These are phyloP conservation scores for Trogon surrucura DNA, from an alignment of 2,113 vertebrate genomes.

Conservation along the genomic window DNA sequence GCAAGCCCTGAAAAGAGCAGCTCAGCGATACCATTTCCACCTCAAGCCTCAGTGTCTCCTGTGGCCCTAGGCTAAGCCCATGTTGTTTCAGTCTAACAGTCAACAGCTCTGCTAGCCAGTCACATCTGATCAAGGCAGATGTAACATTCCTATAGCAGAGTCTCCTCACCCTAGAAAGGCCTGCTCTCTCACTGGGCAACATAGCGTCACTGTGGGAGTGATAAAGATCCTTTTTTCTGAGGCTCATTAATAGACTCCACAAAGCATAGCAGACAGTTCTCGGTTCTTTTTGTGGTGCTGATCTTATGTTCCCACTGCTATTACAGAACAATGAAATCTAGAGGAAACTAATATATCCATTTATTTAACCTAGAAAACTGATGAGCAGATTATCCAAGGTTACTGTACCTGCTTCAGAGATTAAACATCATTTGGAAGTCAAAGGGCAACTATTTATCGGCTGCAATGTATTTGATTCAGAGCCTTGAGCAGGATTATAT, in stretches of 20 bases:
- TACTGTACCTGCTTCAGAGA: constrained; percentile 56
- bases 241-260: neutral
- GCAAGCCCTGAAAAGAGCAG: neutral
- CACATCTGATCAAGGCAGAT: neutral
- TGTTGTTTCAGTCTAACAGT: neutral
- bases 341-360: constrained; percentile 29
- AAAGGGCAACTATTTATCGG: constrained; percentile 54
- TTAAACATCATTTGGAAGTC: constrained; percentile 61
- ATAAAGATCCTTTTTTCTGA: neutral
- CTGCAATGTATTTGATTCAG: constrained; percentile 55
- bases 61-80: neutral
- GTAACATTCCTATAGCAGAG: accelerated
- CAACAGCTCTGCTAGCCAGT: neutral
- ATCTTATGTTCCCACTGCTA: neutral
- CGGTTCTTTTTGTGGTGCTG: neutral
- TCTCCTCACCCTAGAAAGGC: neutral
- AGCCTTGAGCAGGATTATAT: constrained; percentile 53
- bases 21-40: neutral
- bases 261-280: neutral
- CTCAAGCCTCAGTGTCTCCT: neutral
- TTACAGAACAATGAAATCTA: constrained; percentile 29
- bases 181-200: neutral
- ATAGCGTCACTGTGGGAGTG: neutral
- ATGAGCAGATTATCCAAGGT: constrained; percentile 47
- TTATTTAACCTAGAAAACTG: constrained; percentile 59